Evolutionary conservation across 2,113 vertebrate genomes (phyloP).

Genomic region (Rhegmatorhina hoffmannsi): DNA sequence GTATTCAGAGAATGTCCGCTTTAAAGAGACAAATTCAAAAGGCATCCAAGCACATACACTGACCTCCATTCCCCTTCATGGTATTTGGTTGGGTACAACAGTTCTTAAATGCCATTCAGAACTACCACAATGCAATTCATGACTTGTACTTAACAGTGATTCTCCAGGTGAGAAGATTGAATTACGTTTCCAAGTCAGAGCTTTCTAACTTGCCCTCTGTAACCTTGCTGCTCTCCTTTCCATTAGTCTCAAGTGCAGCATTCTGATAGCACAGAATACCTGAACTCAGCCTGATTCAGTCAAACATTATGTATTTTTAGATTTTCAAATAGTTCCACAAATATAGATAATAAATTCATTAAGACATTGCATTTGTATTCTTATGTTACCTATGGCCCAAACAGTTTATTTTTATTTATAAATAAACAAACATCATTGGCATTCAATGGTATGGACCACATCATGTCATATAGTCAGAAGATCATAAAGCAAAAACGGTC

Average conservation of each 20-base stretch:
- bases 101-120: background rate
- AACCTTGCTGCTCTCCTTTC: background rate
- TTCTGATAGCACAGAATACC: background rate
- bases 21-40: constrained; percentile 20
- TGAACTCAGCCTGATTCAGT: background rate
- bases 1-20: background rate
- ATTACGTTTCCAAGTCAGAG: constrained; percentile 11
- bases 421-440: background rate
- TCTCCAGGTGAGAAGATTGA: constrained; percentile 1
- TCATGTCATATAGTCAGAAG: background rate
- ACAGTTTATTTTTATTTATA: background rate
- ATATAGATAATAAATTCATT: background rate
- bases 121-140: background rate
- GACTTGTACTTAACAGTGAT: background rate
- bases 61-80: constrained; percentile 44
- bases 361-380: background rate
- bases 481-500: background rate
- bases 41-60: background rate
- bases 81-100: background rate
- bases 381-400: background rate
- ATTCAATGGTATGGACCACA: background rate
- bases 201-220: background rate
- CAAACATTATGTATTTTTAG: background rate
- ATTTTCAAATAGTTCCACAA: background rate
- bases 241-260: background rate